phyloP scores from a whole-genome alignment of 2,113 vertebrate genomes.

The Vicugna pacos region DNA sequence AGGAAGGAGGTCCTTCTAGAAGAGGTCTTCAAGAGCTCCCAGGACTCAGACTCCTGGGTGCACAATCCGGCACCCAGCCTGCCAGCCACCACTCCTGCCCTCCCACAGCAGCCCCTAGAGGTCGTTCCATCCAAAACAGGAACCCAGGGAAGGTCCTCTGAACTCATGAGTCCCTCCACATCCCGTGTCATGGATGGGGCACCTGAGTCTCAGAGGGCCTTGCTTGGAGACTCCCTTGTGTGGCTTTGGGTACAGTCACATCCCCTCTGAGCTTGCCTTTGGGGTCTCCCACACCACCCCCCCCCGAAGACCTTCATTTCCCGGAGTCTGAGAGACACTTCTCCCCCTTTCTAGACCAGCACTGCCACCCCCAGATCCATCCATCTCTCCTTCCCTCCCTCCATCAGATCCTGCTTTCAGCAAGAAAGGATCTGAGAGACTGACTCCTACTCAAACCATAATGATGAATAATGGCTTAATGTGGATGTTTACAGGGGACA shows the following conservation, averaged over 20 bases:
- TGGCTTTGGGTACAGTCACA: background rate
- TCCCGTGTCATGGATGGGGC: too few relatives aligned
- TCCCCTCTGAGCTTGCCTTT: background rate
- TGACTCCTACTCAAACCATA: slow-evolving; percentile 74
- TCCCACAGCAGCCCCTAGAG: background rate
- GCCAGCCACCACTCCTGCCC: background rate
- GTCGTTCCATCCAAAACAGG: background rate
- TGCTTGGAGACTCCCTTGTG: background rate
- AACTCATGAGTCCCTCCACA: background rate
- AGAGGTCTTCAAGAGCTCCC: background rate
- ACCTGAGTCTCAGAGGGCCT: background rate
- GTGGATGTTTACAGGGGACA: slow-evolving; percentile 78
- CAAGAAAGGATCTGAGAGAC: slow-evolving; percentile 70
- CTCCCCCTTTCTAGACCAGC: background rate
- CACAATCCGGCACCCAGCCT: background rate
- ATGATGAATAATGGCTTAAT: slow-evolving; percentile 80
- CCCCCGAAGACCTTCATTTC: background rate
- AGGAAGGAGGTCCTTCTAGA: background rate
- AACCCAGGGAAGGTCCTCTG: background rate
- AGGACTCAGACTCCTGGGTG: background rate
- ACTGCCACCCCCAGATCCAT: background rate
- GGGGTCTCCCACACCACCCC: background rate
- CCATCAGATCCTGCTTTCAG: slow-evolving; percentile 61
- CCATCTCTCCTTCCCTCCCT: slow-evolving; percentile 7
- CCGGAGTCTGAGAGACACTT: background rate